phyloP scores from a whole-genome alignment of 1,140 invertebrate species.

The Drosophila pectinifera region DNA sequence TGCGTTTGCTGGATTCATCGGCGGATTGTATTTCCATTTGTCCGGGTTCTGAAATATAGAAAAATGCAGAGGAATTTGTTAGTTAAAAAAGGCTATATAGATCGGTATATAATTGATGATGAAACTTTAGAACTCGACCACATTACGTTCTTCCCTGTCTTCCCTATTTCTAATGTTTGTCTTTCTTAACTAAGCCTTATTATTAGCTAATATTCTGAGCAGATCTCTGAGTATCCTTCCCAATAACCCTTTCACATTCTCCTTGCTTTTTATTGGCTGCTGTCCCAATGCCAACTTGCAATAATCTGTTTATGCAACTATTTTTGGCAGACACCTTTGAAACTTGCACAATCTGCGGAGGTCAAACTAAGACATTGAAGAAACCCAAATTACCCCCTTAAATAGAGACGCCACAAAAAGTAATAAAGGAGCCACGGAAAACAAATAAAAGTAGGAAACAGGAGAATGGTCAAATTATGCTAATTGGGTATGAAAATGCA shows the following conservation, averaged over 20 bases:
- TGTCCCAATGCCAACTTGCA: slow-evolving; percentile 31
- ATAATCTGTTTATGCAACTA: slow-evolving; percentile 49
- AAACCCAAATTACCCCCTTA: neutral
- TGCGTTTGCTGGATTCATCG: slow-evolving; percentile 79
- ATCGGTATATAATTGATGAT: neutral
- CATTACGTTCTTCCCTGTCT: too few species aligned
- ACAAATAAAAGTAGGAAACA: neutral
- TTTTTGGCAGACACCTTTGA: slow-evolving; percentile 32
- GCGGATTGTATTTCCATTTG: slow-evolving; percentile 88
- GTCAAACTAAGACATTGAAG: slow-evolving; percentile 5
- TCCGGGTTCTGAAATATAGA: slow-evolving; percentile 87
- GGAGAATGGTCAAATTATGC: neutral
- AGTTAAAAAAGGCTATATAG: neutral
- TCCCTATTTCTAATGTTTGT: neutral
- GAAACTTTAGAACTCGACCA: neutral
- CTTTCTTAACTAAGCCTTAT: neutral
- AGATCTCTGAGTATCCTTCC: neutral
- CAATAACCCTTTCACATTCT: neutral
- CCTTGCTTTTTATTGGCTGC: slow-evolving; percentile 1
- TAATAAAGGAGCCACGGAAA: slow-evolving; percentile 3
- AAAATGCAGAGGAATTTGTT: slow-evolving; percentile 5
- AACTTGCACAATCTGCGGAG: slow-evolving; percentile 17
- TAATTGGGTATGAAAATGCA: neutral
- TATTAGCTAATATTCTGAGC: neutral
- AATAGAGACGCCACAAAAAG: slow-evolving; percentile 6